These are phyloP conservation scores for Exocentrus adspersus DNA, from an alignment of 2,888 invertebrate genomes.

Conservation along the genomic window DNA sequence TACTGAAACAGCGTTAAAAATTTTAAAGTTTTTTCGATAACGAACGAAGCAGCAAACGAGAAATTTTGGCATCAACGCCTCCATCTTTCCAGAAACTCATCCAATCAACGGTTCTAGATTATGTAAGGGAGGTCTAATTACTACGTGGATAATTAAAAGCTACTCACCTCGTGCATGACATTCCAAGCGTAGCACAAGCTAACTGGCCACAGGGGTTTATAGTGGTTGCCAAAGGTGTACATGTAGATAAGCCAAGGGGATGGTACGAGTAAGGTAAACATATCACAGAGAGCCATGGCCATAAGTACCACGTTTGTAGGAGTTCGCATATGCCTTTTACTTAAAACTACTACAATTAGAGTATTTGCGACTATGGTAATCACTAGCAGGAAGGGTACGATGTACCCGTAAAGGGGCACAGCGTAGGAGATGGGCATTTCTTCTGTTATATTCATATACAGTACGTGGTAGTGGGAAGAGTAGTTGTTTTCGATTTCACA, in stretches of 20 bases:
- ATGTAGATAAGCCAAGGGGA: slow-evolving; percentile 92
- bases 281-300: slow-evolving; percentile 96
- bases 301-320: slow-evolving; percentile 92
- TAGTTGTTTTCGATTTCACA: neutral
- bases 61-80: too few relatives aligned
- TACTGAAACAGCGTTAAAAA: too few relatives aligned
- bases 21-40: too few relatives aligned
- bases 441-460: slow-evolving; percentile 71
- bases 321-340: slow-evolving; percentile 89
- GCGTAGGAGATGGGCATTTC: slow-evolving; percentile 75
- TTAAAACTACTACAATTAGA: slow-evolving; percentile 88
- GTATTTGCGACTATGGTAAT: slow-evolving; percentile 92
- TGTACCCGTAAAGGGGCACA: slow-evolving; percentile 78
- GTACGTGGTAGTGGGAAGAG: slow-evolving; percentile 3
- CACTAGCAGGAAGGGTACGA: slow-evolving; percentile 85
- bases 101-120: too few relatives aligned
- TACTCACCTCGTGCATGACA: slow-evolving; percentile 80
- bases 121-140: neutral
- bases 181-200: slow-evolving; percentile 83
- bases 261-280: slow-evolving; percentile 91
- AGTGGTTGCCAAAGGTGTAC: slow-evolving; percentile 90
- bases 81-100: too few relatives aligned
- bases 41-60: too few relatives aligned
- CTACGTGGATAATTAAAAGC: neutral
- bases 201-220: slow-evolving; percentile 80